phyloP scores from a whole-genome alignment of 2,888 invertebrate species.

The Lydus trimaculatus region DNA sequence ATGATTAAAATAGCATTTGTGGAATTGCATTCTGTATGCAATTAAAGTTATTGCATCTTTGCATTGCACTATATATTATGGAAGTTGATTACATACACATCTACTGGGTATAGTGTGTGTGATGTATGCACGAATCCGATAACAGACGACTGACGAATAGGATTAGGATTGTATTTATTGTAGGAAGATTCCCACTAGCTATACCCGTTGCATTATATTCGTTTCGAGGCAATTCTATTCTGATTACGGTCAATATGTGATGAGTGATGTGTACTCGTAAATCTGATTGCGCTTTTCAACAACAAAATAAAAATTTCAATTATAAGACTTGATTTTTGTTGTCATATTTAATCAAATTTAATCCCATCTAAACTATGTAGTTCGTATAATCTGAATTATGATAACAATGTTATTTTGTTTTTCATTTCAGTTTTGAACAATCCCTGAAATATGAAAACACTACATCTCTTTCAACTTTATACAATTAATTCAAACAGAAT shows the following conservation, averaged over 20 bases:
- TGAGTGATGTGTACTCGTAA: neutral
- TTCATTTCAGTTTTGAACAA: neutral
- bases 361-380: neutral
- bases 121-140: slow-evolving; percentile 12
- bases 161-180: slow-evolving; percentile 8
- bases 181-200: neutral
- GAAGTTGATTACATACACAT: no score
- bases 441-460: neutral
- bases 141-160: slow-evolving; percentile 11
- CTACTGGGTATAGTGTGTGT: neutral
- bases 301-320: no score
- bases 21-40: slow-evolving; percentile 28
- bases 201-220: neutral
- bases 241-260: neutral
- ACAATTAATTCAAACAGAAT: neutral
- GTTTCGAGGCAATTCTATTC: neutral
- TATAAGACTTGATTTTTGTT: no score
- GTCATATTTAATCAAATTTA: neutral
- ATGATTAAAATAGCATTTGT: slow-evolving; percentile 13
- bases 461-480: neutral
- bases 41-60: slow-evolving; percentile 28
- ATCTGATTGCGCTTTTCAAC: neutral
- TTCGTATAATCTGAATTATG: neutral
- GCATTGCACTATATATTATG: slow-evolving; percentile 21
- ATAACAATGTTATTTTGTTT: neutral